Base-by-base conservation (phyloP, 64 coral and sea anemone species). In the Montipora foliosa region DNA sequence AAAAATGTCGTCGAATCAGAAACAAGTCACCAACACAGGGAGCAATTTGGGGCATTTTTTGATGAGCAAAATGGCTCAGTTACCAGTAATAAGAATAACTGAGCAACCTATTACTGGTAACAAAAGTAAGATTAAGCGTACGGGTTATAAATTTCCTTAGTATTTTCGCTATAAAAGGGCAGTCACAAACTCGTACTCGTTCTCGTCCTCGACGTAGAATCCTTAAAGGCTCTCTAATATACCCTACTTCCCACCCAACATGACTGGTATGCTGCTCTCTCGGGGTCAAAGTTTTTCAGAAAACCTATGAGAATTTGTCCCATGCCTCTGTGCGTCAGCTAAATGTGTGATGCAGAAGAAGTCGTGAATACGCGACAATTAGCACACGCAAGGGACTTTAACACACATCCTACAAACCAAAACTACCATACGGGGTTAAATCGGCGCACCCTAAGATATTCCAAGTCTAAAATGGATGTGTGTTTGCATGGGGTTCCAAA, bases 391-490 rank as follows among this genome's bases (percentile, higher is more conserved):
- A 90, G 62, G 75, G 75, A 68, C 88, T 90, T 10, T 79, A 90
- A 58, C n/a, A n/a, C n/a, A n/a, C n/a, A n/a, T 67, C 88, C 5
- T 90, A 90, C 24, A 90, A n/a, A n/a, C n/a, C 88, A 0, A 90
- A 79, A 73, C 37, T 68, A n/a, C 91, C 83, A 10, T 93, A 93
- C 25, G 85, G 85, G 22, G 92, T 94, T 19, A 94, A 94, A 57
- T 94, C 84, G 10, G 60, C 77, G 6, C n/a, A n/a, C n/a, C 78
- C 78, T 13, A 89, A 89, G 57, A 75, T 83, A n/a, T 89, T 90
- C 59, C 87, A 94, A 78, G 67, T n/a, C 84, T 2, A 87, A 87
- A 87, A 86, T 91, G 88, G 94, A 95, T 79, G 69, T 64, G 71
- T 49, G 84, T 75, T 37, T 89, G 47, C 67, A 93, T 25, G 83